A percentile compares a stretch with the other conserved stretches of the same genome.
Evolutionary conservation across 2,113 vertebrate genomes (phyloP).

Genomic region (Salminus brasiliensis): DNA sequence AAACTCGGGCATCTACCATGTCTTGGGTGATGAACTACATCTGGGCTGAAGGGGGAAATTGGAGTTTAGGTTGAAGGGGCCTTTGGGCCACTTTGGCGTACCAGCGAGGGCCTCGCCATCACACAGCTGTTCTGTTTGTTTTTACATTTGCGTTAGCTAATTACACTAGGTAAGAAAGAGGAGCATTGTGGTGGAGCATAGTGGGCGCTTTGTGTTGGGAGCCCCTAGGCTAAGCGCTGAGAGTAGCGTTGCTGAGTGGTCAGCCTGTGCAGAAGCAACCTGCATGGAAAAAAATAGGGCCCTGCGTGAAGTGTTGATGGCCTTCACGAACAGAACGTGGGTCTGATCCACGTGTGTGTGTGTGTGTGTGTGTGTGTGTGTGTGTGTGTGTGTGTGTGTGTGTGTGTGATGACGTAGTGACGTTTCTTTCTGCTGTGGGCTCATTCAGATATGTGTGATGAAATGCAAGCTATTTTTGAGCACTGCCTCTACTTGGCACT

Average conservation of each 20-base stretch:
- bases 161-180: conserved; percentile 21
- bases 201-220: conserved; percentile 37
- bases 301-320: conserved; percentile 12
- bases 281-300: background rate
- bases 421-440: background rate
- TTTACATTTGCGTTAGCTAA: conserved; percentile 22
- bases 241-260: conserved; percentile 5
- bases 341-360: background rate
- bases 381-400: too few relatives aligned
- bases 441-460: background rate
- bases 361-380: too few relatives aligned
- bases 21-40: background rate
- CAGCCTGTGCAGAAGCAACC: background rate
- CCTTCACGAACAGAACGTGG: conserved; percentile 11
- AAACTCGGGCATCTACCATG: too few relatives aligned
- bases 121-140: background rate
- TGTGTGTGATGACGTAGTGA: conserved; percentile 8
- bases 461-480: conserved; percentile 70
- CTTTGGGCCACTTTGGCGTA: background rate
- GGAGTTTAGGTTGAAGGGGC: background rate
- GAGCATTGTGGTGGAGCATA: conserved; percentile 41
- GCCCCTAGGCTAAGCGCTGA: background rate
- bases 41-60: background rate
- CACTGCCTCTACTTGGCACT: conserved; percentile 53
- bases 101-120: background rate